phyloP scores from a whole-genome alignment of 2,113 vertebrate genomes.

The Salvelinus alpinus region DNA sequence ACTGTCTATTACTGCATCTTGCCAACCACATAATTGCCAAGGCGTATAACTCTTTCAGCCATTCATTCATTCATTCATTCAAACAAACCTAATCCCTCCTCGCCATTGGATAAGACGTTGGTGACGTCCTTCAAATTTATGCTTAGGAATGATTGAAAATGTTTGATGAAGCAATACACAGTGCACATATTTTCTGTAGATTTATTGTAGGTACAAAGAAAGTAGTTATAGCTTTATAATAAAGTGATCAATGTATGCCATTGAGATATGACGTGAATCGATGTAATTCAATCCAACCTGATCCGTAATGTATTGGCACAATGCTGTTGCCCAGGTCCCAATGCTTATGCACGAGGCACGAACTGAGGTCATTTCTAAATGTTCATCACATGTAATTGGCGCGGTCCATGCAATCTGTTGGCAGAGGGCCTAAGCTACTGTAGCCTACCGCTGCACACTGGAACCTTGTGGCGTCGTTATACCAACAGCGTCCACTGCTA shows the following conservation, averaged over 20 bases:
- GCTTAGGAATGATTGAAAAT: conserved; percentile 19
- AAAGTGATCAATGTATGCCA: neutral
- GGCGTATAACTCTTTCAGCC: neutral
- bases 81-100: conserved; percentile 25
- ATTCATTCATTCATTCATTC: neutral
- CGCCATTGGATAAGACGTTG: conserved; percentile 38
- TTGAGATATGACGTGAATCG: neutral
- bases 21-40: neutral
- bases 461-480: neutral
- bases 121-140: conserved; percentile 51
- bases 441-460: neutral
- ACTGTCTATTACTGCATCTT: neutral
- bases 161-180: neutral
- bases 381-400: neutral
- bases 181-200: neutral
- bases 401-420: neutral
- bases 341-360: neutral
- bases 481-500: neutral
- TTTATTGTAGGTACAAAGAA: neutral
- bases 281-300: neutral
- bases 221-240: neutral
- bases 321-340: neutral
- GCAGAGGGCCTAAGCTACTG: neutral
- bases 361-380: neutral
- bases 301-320: neutral